Base-by-base conservation (phyloP, 2,888 invertebrate species). In the Aphidius colemani region DNA sequence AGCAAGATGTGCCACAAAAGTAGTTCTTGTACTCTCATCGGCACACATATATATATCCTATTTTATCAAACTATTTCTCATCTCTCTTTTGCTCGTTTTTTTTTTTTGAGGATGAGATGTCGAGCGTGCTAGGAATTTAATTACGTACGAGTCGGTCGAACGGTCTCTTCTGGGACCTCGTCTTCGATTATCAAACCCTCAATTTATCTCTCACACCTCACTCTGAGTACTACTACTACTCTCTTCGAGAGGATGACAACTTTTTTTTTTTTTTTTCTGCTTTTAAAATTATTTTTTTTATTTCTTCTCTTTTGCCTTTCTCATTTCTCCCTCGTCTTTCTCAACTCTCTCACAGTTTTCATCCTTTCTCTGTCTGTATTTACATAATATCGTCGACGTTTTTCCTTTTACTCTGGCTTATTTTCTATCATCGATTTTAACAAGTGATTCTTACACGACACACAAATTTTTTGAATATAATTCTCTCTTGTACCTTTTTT, bases 61-160 rank as follows among this genome's bases (percentile, higher is more conserved):
- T 30, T 30, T 30, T 30, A 30, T 30, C 13, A 2, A 18, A 30
- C 30, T 5, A 18, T 30, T 30, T 30, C 30, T 30, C 30, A 30
- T 30, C 30, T 30, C 3, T 30, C 30, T 30, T 30, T 3, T 30
- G 30, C 2, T 30, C 30, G 30, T 30, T 30, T 30, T 48, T 53
- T 63, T 46, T 53, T 63, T 58, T 57, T 57, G 48, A 63, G 63
- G 61, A 62, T 66, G 62, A 64, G 69, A 68, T 65, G 67, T 69
- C 63, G 64, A 56, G 67, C 56, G 66, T 67, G 66, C 66, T 61
- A 68, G 70, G 72, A 75, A 76, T 76, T 74, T 75, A 75, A 76
- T 76, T 76, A 74, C 69, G 67, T 63, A 67, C 66, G 51, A 65
- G 66, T 63, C 55, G 43, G 53, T 57, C 59, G 62, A 65, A 55